Conservation (phyloP, 2,113 vertebrate genomes). For the Gymnocephalus cernua region DNA sequence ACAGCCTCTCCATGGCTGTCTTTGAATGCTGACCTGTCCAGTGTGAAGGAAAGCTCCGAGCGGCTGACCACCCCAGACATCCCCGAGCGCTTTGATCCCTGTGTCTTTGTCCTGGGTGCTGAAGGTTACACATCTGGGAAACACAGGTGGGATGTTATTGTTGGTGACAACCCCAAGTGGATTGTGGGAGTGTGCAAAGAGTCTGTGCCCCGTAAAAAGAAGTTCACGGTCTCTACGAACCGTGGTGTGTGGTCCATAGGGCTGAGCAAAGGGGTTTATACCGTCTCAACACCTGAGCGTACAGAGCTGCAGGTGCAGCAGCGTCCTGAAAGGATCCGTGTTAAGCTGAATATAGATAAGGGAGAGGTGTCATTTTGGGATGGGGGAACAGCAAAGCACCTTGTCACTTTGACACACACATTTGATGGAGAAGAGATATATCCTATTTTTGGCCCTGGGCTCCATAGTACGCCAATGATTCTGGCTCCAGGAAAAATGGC, state of each 20-base stretch:
- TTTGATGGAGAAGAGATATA: conserved; percentile 81
- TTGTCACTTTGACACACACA: conserved; percentile 77
- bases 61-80: conserved; percentile 75
- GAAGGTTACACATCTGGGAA: conserved; percentile 80
- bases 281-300: conserved; percentile 65
- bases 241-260: conserved; percentile 82
- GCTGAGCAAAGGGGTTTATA: conserved; percentile 81
- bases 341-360: conserved; percentile 79
- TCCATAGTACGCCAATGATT: conserved; percentile 72
- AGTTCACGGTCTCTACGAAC: conserved; percentile 79
- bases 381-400: conserved; percentile 55
- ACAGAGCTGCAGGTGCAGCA: conserved; percentile 57
- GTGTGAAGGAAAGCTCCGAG: conserved; percentile 74
- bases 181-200: conserved; percentile 82
- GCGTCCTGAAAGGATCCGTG: conserved; percentile 68
- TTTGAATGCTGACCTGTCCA: conserved; percentile 67
- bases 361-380: conserved; percentile 83
- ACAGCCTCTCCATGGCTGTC: conserved; percentile 81
- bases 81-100: conserved; percentile 83
- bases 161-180: conserved; percentile 83
- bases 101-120: conserved; percentile 81
- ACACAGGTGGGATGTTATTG: conserved; percentile 83
- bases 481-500: conserved; percentile 73
- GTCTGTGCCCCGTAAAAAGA: conserved; percentile 80
- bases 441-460: conserved; percentile 86